Evolutionary conservation across 1,140 invertebrate genomes (phyloP), one percentile per base, ranked within the genome.

Genomic region (Zelostemma sp.): DNA sequence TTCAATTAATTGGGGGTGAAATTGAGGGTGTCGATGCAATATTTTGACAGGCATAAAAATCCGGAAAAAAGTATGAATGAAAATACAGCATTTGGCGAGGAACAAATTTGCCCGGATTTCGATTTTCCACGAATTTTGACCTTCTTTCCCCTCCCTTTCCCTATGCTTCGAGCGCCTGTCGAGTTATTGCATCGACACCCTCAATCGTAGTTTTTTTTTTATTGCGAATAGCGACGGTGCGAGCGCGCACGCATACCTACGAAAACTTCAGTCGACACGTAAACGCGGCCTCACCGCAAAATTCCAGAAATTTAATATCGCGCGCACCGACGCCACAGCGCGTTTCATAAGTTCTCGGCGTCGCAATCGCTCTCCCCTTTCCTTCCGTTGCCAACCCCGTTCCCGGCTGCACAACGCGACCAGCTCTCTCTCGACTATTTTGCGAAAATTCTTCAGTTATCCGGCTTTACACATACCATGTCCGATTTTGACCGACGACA

Each of bases 231-330:
- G 18, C 28, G 18, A 12, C 28, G 49, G 49, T 8, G 33, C 33
- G n/a, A 35, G 6, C 33, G 33, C 33, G 18, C 43, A 46, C 51
- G 61, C 53, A 61, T 61, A 66, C 55, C 59, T 46, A 57, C 48
- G 68, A 56, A 62, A 67, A 72, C 51, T 67, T 75, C 56, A 58
- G 54, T 65, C 58, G 58, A 68, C 63, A 50, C 70, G 73, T 73
- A 77, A 77, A 76, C 75, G 79, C 74, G 58, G 76, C 67, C 68
- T 76, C 72, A 77, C 83, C 83, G 78, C 83, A 81, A 84, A 84
- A 86, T 86, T 85, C 79, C 78, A 86, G 82, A 86, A 85, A 86
- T 86, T 86, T 85, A 86, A 86, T 85, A 86, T 83, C 81, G 77
- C 76, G 73, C 74, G 69, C 70, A 70, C 65, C 65, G 54, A 59